phyloP scores from a whole-genome alignment of 2,888 invertebrate genomes.

The Pseudococcus longispinus region DNA sequence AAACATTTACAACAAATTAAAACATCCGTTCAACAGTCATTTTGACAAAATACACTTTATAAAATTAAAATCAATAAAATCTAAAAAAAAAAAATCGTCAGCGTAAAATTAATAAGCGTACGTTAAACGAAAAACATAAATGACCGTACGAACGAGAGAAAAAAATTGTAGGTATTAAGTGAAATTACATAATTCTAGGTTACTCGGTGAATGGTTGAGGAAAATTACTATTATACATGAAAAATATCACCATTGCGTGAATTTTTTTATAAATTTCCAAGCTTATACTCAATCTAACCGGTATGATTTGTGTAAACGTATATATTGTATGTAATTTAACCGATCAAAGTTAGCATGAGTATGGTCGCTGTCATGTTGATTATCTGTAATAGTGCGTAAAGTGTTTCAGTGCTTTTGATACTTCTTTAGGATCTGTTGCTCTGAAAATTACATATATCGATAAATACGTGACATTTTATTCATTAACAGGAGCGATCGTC shows the following conservation, averaged over 20 bases:
- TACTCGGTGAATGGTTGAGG: not conserved
- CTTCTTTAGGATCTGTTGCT: not conserved
- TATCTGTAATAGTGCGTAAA: conserved; percentile 49
- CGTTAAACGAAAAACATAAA: not conserved
- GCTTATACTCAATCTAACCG: no score
- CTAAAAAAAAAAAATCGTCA: conserved; percentile 14
- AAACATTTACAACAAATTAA: conserved; percentile 36
- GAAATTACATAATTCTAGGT: not conserved
- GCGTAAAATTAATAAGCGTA: conserved; percentile 53
- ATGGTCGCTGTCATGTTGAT: not conserved
- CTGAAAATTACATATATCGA: not conserved
- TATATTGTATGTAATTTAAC: not conserved
- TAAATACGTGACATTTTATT: not conserved
- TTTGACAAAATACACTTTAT: conserved; percentile 15
- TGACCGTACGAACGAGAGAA: conserved; percentile 14
- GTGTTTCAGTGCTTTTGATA: conserved; percentile 48
- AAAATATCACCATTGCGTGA: not conserved
- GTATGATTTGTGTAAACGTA: not conserved
- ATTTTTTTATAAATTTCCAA: not conserved
- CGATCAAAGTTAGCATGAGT: not conserved
- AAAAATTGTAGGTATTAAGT: not conserved
- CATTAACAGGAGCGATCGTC: not conserved
- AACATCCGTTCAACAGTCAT: conserved; percentile 25
- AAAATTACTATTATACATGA: not conserved
- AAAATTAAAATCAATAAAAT: conserved; percentile 32